Evolutionary conservation across 2,797 vertebrate genomes (phyloP).

Genomic region (Somateria mollissima): DNA sequence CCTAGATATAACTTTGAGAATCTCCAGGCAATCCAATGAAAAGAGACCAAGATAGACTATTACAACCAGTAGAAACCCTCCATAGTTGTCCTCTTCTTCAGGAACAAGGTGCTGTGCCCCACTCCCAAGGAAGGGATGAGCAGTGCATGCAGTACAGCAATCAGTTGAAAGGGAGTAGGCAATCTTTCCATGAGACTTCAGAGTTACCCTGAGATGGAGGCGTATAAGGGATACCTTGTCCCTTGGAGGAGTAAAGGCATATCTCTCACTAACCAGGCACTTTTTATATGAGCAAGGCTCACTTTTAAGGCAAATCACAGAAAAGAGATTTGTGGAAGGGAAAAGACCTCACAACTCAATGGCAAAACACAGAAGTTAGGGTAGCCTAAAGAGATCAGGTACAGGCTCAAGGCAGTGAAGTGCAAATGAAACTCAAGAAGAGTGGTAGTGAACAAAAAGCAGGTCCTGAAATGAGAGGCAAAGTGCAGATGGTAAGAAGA

Average conservation of each 20-base stretch:
- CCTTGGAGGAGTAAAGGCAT: neutral
- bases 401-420: neutral
- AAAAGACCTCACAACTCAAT: neutral
- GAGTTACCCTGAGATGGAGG: neutral
- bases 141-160: rapidly evolving
- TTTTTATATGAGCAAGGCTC: neutral
- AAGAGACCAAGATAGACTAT: neutral
- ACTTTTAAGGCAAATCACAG: neutral
- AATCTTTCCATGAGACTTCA: neutral
- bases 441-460: neutral
- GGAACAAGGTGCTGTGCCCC: neutral
- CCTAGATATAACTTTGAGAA: neutral
- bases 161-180: neutral
- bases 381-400: neutral
- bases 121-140: neutral
- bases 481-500: neutral
- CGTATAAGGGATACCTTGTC: neutral
- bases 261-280: neutral
- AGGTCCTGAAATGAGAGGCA: neutral
- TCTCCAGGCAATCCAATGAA: neutral
- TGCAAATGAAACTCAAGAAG: neutral
- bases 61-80: neutral
- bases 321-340: neutral
- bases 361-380: neutral
- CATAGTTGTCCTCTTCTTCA: neutral